These are phyloP conservation scores for Nothura maculosa DNA, from an alignment of 2,797 vertebrate genomes.

Conservation along the genomic window DNA sequence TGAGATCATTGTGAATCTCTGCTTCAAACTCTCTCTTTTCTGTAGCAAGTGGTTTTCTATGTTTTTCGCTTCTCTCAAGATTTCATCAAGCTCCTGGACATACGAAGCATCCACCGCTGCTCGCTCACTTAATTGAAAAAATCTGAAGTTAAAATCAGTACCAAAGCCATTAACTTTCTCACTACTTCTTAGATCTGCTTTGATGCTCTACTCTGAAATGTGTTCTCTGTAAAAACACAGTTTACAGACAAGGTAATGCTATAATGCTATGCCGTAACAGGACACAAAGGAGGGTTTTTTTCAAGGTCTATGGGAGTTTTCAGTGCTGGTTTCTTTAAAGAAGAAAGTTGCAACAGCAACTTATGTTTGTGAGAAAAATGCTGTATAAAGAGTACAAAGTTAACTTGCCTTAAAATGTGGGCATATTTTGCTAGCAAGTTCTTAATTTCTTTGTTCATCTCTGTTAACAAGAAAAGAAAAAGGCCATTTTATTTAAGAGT, in stretches of 20 bases:
- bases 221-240: not conserved
- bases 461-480: slow-evolving; percentile 74
- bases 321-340: not conserved
- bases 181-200: not conserved
- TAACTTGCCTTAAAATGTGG: slow-evolving; percentile 82
- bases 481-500: not conserved
- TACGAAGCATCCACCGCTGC: slow-evolving; percentile 79
- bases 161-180: slow-evolving; percentile 5
- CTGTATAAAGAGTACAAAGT: not conserved
- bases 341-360: not conserved
- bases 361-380: not conserved
- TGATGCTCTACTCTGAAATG: not conserved
- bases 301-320: not conserved
- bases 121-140: slow-evolving; percentile 78
- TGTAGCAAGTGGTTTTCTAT: slow-evolving; percentile 80
- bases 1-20: slow-evolving; percentile 76
- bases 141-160: slow-evolving; percentile 57
- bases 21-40: slow-evolving; percentile 80
- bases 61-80: slow-evolving; percentile 79
- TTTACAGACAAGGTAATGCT: not conserved
- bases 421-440: slow-evolving; percentile 80
- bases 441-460: slow-evolving; percentile 80
- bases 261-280: not conserved
- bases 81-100: slow-evolving; percentile 79
- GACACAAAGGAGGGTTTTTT: not conserved